Evolutionary conservation across 2,888 invertebrate genomes (phyloP).

Genomic region (Epistrophe eligans): DNA sequence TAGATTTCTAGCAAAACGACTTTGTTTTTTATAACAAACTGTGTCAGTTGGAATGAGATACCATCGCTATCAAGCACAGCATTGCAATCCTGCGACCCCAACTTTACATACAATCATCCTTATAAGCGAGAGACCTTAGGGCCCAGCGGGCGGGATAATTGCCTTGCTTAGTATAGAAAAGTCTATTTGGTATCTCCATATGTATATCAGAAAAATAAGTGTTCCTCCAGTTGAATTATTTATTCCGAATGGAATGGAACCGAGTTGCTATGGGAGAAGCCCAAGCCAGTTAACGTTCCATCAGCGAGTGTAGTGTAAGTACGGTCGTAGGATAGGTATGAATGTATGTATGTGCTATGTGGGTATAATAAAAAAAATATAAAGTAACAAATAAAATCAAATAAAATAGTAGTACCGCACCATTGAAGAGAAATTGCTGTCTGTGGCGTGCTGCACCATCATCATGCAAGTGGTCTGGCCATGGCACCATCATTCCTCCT

Average conservation of each 20-base stretch:
- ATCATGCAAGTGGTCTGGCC: slow-evolving; percentile 42
- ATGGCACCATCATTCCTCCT: slow-evolving; percentile 40
- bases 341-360: not conserved
- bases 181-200: slow-evolving; percentile 18
- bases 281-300: not conserved
- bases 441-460: slow-evolving; percentile 37
- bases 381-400: slow-evolving; percentile 34
- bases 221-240: slow-evolving; percentile 37
- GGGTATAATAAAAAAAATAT: not conserved
- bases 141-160: slow-evolving; percentile 45
- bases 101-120: slow-evolving; percentile 3
- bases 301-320: not conserved
- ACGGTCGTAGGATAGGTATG: not conserved
- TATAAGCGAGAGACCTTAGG: slow-evolving; percentile 18
- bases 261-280: not conserved
- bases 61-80: not conserved
- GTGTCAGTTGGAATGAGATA: slow-evolving; percentile 26
- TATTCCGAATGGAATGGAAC: slow-evolving; percentile 10
- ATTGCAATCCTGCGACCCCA: slow-evolving; percentile 33
- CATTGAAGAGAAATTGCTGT: slow-evolving; percentile 48
- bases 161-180: slow-evolving; percentile 7
- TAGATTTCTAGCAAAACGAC: slow-evolving; percentile 29
- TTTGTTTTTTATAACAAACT: slow-evolving; percentile 29
- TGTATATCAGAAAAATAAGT: slow-evolving; percentile 20
- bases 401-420: slow-evolving; percentile 34